Evolutionary conservation across 64 coral and sea anemone genomes (phyloP).

Genomic region (Stichodactyla mertensii): DNA sequence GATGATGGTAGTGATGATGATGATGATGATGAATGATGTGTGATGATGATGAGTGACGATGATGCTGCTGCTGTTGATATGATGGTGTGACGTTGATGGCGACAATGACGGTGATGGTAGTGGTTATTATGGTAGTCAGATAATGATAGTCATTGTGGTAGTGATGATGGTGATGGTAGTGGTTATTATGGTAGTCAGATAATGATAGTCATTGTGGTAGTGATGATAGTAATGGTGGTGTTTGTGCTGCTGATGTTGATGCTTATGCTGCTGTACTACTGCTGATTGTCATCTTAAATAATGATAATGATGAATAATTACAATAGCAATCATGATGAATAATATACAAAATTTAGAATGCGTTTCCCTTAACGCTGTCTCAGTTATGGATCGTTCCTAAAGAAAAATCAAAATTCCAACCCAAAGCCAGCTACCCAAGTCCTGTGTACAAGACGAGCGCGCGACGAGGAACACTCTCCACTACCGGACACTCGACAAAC

Average conservation of each 20-base stretch:
- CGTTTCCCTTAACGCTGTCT: not conserved
- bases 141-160: not conserved
- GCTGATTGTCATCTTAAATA: no score
- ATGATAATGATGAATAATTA: no score
- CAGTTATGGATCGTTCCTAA: constrained; percentile 95
- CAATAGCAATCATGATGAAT: no score
- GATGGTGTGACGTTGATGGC: no score
- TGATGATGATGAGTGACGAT: no score
- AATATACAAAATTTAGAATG: not conserved
- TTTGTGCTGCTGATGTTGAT: no score
- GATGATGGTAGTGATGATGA: no score
- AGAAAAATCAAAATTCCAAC: constrained; percentile 86
- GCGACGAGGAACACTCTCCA: constrained; percentile 87
- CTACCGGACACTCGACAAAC: constrained; percentile 95
- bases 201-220: not conserved
- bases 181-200: not conserved
- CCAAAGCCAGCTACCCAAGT: constrained; percentile 77
- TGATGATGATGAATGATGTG: no score
- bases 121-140: not conserved
- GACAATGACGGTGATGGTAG: no score
- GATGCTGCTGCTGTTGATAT: no score
- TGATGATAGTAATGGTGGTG: not conserved
- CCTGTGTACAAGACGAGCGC: constrained; percentile 99
- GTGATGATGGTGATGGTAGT: not conserved
- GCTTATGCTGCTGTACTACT: no score